Evolutionary conservation across 2,797 vertebrate genomes (phyloP).

Genomic region (Holocentrus rufus): DNA sequence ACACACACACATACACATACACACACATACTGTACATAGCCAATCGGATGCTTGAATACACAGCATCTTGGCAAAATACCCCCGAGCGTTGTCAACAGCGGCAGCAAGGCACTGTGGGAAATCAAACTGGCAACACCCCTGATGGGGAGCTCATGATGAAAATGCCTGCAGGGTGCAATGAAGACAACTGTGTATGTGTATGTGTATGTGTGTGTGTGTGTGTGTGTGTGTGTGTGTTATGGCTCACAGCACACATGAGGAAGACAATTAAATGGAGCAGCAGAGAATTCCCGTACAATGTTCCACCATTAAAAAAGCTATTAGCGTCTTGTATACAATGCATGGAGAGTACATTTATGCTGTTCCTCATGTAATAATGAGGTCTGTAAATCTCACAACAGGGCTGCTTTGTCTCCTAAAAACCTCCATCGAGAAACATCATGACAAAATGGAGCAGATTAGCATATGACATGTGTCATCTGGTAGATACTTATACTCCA

Average conservation of each 20-base stretch:
- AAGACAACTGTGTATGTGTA: slow-evolving; percentile 22
- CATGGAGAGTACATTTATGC: slow-evolving; percentile 7
- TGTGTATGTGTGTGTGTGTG: not conserved
- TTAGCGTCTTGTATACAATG: slow-evolving; percentile 46
- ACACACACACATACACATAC: not conserved
- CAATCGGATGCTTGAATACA: slow-evolving; percentile 34
- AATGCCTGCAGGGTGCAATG: slow-evolving; percentile 47
- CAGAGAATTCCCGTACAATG: slow-evolving; percentile 45
- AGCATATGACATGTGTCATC: too few species aligned
- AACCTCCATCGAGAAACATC: slow-evolving; percentile 21
- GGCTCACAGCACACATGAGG: slow-evolving; percentile 44
- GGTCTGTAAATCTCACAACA: slow-evolving; percentile 46
- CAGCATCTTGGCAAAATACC: slow-evolving; percentile 49
- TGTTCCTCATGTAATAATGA: slow-evolving; percentile 39
- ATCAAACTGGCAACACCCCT: slow-evolving; percentile 49
- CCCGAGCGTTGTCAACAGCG: slow-evolving; percentile 31
- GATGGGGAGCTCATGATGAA: slow-evolving; percentile 37
- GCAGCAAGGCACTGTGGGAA: slow-evolving; percentile 51
- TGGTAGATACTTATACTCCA: slow-evolving; percentile 2
- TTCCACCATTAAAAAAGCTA: slow-evolving; percentile 62
- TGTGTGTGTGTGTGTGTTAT: slow-evolving; percentile 13
- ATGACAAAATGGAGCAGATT: slow-evolving; percentile 8
- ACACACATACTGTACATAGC: not conserved
- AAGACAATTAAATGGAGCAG: slow-evolving; percentile 65
- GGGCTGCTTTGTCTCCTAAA: slow-evolving; percentile 30